A percentile compares a stretch with the other conserved stretches of the same genome.
Evolutionary conservation across 2,113 vertebrate species (phyloP).

Genomic region (Grus americana): DNA sequence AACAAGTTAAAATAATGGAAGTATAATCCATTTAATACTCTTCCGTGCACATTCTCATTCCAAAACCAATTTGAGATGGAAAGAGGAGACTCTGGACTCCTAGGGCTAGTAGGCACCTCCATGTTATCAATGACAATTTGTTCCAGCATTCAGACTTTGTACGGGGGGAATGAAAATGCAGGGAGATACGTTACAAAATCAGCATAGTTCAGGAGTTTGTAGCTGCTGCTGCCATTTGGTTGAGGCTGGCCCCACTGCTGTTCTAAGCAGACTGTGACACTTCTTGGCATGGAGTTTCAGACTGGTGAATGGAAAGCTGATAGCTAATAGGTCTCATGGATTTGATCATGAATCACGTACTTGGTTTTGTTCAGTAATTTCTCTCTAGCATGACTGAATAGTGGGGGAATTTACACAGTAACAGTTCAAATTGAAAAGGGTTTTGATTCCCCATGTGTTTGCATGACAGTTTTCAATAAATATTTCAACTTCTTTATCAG

Average conservation of each 20-base stretch:
- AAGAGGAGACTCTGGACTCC: background rate
- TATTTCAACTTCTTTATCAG: background rate
- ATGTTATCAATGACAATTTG: background rate
- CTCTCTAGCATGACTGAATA: slow-evolving; percentile 1
- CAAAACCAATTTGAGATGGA: background rate
- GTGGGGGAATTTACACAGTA: background rate
- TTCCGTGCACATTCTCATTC: background rate
- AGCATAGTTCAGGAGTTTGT: background rate
- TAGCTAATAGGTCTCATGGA: background rate
- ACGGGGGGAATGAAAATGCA: background rate
- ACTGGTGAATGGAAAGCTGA: slow-evolving; percentile 30
- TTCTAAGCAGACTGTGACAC: slow-evolving; percentile 57
- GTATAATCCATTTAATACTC: slow-evolving; percentile 13
- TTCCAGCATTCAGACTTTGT: background rate
- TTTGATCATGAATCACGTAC: background rate
- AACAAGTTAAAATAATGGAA: slow-evolving; percentile 20
- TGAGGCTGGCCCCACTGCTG: background rate
- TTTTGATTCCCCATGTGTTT: background rate
- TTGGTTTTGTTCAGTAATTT: slow-evolving; percentile 22
- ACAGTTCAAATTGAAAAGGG: background rate
- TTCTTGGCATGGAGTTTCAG: slow-evolving; percentile 33
- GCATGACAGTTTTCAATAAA: background rate
- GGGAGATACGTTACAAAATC: background rate
- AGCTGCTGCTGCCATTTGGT: background rate
- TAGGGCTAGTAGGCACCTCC: background rate